These are phyloP conservation scores for Neodon shergylaensis DNA, from an alignment of 2,113 vertebrate species.

Conservation along the genomic window DNA sequence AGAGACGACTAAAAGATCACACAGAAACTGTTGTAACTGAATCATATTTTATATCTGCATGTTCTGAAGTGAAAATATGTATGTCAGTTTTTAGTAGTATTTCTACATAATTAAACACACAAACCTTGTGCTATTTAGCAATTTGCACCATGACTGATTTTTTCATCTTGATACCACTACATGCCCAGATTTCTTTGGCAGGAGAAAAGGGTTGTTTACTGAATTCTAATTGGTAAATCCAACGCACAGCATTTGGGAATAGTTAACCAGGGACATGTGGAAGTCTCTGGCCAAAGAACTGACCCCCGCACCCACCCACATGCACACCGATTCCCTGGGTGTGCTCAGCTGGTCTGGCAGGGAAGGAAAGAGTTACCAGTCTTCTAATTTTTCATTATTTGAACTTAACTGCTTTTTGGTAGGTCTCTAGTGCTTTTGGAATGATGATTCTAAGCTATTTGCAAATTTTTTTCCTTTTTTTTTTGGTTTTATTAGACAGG, in stretches of 20 bases:
- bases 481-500: not conserved
- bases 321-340: not conserved
- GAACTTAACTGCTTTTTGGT: constrained; percentile 5
- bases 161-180: not conserved
- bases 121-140: not conserved
- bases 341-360: not conserved
- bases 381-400: not conserved
- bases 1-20: not conserved
- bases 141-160: not conserved
- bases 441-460: not conserved
- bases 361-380: not conserved
- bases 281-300: not conserved
- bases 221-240: not conserved
- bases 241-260: not conserved
- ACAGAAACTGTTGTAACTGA: not conserved
- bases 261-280: not conserved
- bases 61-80: not conserved
- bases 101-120: not conserved
- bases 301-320: not conserved
- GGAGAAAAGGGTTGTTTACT: not conserved
- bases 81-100: not conserved
- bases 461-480: too few species aligned
- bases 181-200: constrained; percentile 16
- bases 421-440: not conserved
- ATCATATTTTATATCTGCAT: not conserved